Conservation (phyloP, 2,888 invertebrate genomes). For the Eupithecia centaureata region DNA sequence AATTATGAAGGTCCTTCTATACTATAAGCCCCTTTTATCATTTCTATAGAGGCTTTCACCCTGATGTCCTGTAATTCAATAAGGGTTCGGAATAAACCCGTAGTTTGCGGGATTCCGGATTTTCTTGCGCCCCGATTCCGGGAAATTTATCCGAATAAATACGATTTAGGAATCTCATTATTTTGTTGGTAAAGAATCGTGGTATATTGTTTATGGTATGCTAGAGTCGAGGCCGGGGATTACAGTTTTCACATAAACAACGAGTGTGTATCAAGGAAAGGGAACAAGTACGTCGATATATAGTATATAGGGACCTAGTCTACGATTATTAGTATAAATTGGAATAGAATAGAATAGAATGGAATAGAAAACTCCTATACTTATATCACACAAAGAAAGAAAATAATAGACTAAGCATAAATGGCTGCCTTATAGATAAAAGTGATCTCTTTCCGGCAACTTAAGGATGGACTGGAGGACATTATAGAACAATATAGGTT, state of each 20-base stretch:
- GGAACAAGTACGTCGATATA: not conserved
- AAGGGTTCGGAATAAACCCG: not conserved
- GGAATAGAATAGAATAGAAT: no score
- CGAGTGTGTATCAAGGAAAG: not conserved
- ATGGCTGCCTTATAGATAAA: no score
- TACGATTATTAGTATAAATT: no score
- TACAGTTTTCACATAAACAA: not conserved
- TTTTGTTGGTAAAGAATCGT: not conserved
- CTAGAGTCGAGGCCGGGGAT: not conserved
- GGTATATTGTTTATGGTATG: not conserved
- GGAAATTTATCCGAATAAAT: not conserved
- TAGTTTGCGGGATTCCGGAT: not conserved
- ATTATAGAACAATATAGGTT: no score
- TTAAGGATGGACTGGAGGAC: no score
- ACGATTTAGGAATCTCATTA: not conserved
- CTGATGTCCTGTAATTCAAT: not conserved
- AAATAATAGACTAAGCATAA: no score
- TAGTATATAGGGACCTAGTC: no score
- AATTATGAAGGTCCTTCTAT: not conserved
- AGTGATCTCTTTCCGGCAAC: no score
- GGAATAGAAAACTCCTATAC: no score
- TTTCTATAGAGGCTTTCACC: constrained; percentile 1
- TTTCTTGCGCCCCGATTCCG: not conserved
- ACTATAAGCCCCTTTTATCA: not conserved
- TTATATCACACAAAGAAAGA: no score